A percentile compares a stretch with the other conserved stretches of the same genome.
phyloP scores from a whole-genome alignment of 2,888 invertebrate genomes.

The Synanthedon andrenaeformis region DNA sequence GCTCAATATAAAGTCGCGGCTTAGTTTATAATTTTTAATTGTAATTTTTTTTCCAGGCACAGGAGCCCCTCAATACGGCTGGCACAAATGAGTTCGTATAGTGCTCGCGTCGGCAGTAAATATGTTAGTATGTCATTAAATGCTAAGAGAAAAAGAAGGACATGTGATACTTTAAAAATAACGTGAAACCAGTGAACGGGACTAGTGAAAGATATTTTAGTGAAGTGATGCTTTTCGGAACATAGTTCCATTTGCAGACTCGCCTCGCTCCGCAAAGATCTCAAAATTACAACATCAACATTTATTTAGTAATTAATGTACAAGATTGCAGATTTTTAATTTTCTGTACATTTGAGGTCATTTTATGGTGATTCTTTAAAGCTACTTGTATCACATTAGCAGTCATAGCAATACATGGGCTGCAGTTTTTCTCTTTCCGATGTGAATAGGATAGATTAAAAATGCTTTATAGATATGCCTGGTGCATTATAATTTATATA shows the following conservation, averaged over 20 bases:
- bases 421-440: slow-evolving; percentile 39
- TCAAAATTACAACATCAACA: slow-evolving; percentile 29
- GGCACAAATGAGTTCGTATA: slow-evolving; percentile 86
- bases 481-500: slow-evolving; percentile 52
- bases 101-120: slow-evolving; percentile 59
- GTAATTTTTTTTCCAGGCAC: slow-evolving; percentile 73
- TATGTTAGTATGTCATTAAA: slow-evolving; percentile 60
- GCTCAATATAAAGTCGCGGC: too few relatives aligned
- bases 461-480: slow-evolving; percentile 41
- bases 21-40: too few relatives aligned
- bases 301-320: slow-evolving; percentile 1
- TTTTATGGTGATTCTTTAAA: slow-evolving; percentile 25
- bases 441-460: slow-evolving; percentile 35
- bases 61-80: slow-evolving; percentile 84
- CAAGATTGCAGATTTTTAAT: background rate
- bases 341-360: background rate
- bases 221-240: slow-evolving; percentile 39
- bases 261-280: slow-evolving; percentile 42
- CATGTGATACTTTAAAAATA: slow-evolving; percentile 55
- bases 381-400: slow-evolving; percentile 36
- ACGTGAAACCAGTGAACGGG: slow-evolving; percentile 58
- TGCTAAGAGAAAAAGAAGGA: slow-evolving; percentile 67
- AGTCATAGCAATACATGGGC: slow-evolving; percentile 34
- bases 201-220: slow-evolving; percentile 49
- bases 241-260: slow-evolving; percentile 41